Base-by-base conservation (phyloP, 2,888 invertebrate genomes). In the Griposia aprilina region DNA sequence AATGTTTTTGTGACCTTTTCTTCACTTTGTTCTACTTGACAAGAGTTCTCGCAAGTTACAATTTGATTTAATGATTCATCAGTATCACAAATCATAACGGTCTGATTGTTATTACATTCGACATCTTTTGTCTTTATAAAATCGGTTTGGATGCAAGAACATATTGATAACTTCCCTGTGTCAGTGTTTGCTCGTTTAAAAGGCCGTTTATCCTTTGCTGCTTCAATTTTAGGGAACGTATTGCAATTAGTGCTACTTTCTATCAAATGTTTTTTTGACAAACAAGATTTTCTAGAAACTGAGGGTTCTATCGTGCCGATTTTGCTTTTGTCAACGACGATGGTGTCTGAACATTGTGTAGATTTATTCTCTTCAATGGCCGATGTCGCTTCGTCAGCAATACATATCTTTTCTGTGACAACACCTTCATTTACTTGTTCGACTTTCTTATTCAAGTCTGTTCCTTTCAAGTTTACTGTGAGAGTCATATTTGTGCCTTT, bases 401-500 rank as follows among this genome's bases (percentile, higher is more conserved):
- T 81, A 72, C 82, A 66, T 63, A 81, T 81, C 74, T 84, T 89
- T 45, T 92, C 90, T 41, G 94, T 94, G n/a, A 81, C 87, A n/a
- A 93, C 87, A 26, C 89, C 90, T 87, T 91, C 84, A 57, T 77
- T 78, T 6, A 83, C 65, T 68, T 76, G 60, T 36, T 82, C 83
- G 1, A 65, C 50, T 67, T 76, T 74, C 11, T 57, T 73, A 67
- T 77, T 86, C n/a, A 30, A 76, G 66, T 89, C 87, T 52, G 84
- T 83, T 8, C 90, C 85, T 30, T 88, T 92, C 79, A 94, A 90
- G 70, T 87, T 93, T 6, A 96, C 94, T 88, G 92, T 93, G 15
- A 96, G 90, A 41, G 93, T 95, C 95, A 96, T 96, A 83, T 96
- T 96, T 63, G 96, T 96, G n/a, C 96, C 96, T 86, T 94, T 91